Evolutionary conservation across 1,140 invertebrate species (phyloP), one percentile per base, ranked within the genome.

Genomic region (Aethina tumida): DNA sequence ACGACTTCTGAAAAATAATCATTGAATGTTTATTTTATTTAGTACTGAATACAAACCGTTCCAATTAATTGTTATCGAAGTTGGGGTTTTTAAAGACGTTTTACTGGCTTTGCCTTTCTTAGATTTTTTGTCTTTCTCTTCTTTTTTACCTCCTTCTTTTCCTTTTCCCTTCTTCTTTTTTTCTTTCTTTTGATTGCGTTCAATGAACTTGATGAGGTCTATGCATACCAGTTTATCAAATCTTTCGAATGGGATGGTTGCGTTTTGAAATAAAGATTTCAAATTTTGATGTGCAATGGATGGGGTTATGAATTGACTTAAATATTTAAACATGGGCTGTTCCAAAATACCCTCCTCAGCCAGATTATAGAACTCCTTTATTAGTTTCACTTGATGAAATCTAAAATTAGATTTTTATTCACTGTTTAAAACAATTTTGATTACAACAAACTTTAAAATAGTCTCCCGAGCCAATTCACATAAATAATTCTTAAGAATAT

Each of bases 281-380:
- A 48, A 10, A 20, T 44, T 39, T 2, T 41, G 21, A 17, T 47
- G 2, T 12, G 31, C 32, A 5, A 43, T 35, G 6, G 41, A 12
- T n/a, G 43, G 26, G 2, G 41, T 41, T 5, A 58, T 28, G 41
- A 45, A 52, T 35, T 39, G 39, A 10, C 39, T 34, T 12, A 53
- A 21, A 21, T 35, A 30, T 7, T 24, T 15, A 10, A 46, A 31
- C 9, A 49, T 15, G 13, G 41, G 33, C 21, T 45, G 26, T 16
- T 47, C 35, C 4, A 47, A 17, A 20, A 28, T 12, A 29, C 33
- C 34, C 27, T 45, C 33, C 16, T 41, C 28, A 7, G 36, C 19
- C 26, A 49, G 41, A n/a, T 35, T 16, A 26, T 44, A 47, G 5
- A 56, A 28, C n/a, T 41, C 32, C 22, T 45, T 29, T 4, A 43